A percentile compares a stretch with the other conserved stretches of the same genome.
Evolutionary conservation across 2,888 invertebrate species (phyloP).

Genomic region (Pyrgus malvae): DNA sequence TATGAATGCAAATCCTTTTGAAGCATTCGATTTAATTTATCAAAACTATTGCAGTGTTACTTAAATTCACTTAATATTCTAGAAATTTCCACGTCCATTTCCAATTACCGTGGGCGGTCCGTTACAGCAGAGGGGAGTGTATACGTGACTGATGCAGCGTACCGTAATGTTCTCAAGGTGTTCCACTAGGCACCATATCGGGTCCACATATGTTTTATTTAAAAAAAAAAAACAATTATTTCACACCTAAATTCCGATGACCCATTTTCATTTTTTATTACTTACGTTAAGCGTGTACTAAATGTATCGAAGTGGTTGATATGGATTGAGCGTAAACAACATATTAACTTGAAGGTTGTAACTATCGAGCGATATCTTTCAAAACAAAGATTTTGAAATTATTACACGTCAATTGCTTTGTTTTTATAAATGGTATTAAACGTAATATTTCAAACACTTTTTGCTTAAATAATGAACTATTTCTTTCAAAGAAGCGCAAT

Average conservation of each 20-base stretch:
- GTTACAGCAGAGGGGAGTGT: conserved; percentile 31
- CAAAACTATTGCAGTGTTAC: not conserved
- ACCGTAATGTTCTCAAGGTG: conserved; percentile 22
- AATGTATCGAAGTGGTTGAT: not conserved
- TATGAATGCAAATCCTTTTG: not conserved
- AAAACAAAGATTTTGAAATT: conserved; percentile 9
- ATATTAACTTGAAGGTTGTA: conserved; percentile 1
- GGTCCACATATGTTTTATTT: conserved; percentile 26
- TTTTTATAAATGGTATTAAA: not conserved
- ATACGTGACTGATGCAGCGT: conserved; percentile 43
- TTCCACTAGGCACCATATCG: conserved; percentile 30
- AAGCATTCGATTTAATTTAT: not conserved
- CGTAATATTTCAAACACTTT: no score
- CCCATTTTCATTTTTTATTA: not conserved
- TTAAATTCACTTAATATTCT: not conserved
- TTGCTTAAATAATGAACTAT: not conserved
- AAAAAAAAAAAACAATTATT: conserved; percentile 1
- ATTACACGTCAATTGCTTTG: not conserved
- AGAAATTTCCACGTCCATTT: not conserved
- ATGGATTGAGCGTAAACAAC: not conserved
- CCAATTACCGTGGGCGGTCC: not conserved
- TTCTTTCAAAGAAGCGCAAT: not conserved
- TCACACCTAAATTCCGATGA: not conserved
- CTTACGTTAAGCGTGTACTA: not conserved
- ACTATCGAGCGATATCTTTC: conserved; percentile 1